phyloP scores from a whole-genome alignment of 2,113 vertebrate species.

The Phyllostomus hastatus region DNA sequence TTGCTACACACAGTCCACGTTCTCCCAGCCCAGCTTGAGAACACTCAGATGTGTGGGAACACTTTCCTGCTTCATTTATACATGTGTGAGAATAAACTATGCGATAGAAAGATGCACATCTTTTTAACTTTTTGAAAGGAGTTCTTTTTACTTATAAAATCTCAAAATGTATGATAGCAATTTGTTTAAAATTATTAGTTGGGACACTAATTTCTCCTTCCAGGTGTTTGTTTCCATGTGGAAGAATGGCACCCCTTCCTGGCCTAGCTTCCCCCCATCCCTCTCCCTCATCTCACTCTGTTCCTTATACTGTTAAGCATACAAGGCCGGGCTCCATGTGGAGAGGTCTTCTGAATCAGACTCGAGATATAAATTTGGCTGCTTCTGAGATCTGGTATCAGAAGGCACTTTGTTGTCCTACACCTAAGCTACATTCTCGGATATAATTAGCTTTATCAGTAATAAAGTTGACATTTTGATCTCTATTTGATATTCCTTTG shows the following conservation, averaged over 20 bases:
- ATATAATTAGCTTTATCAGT: background rate
- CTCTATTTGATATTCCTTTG: background rate
- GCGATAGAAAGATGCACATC: background rate
- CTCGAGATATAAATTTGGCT: background rate
- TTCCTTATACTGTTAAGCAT: background rate
- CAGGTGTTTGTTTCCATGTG: background rate
- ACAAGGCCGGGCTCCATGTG: background rate
- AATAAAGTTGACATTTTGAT: background rate
- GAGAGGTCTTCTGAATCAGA: background rate
- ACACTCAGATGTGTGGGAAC: background rate
- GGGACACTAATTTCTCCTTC: background rate
- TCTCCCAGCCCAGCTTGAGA: background rate
- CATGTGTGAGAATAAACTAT: background rate
- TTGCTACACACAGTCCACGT: background rate
- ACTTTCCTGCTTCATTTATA: background rate
- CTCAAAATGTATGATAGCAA: background rate
- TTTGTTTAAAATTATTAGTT: background rate
- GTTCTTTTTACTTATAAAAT: background rate
- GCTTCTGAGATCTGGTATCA: background rate
- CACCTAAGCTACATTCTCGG: background rate
- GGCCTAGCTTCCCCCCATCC: background rate
- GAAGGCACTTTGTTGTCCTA: background rate
- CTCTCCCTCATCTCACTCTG: background rate
- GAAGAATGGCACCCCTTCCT: background rate
- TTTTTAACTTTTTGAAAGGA: constrained; percentile 28